Evolutionary conservation across 1,140 invertebrate species (phyloP).

Genomic region (Pantala flavescens): DNA sequence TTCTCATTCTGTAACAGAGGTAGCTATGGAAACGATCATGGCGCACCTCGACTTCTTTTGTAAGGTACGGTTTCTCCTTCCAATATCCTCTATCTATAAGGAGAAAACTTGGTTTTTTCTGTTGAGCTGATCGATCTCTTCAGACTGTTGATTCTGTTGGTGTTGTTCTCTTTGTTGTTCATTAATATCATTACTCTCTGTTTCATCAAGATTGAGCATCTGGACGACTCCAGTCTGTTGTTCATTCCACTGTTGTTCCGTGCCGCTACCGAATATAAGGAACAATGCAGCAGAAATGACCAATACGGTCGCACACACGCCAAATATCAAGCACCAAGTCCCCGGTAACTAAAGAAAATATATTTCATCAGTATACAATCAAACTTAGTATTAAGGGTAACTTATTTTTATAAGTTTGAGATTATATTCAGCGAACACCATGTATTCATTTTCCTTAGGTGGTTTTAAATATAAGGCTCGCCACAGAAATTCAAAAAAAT

Average conservation of each 20-base stretch:
- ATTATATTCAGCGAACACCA: background rate
- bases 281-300: constrained; percentile 42
- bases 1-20: too few species aligned
- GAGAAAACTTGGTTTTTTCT: background rate
- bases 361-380: background rate
- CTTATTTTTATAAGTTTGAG: background rate
- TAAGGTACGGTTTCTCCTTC: too few species aligned
- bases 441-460: too few species aligned
- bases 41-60: too few species aligned
- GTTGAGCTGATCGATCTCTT: background rate
- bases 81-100: too few species aligned
- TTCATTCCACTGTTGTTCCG: constrained; percentile 42
- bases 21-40: too few species aligned
- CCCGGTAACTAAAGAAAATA: constrained; percentile 40
- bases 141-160: background rate
- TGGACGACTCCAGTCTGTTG: background rate
- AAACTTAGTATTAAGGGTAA: background rate
- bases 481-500: too few species aligned
- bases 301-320: constrained; percentile 43
- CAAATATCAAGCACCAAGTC: constrained; percentile 46
- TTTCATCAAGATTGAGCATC: background rate
- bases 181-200: background rate
- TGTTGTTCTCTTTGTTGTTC: background rate
- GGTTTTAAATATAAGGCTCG: too few species aligned
- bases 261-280: constrained; percentile 43